Base-by-base conservation (phyloP, 2,888 invertebrate species). In the Rotaria socialis region DNA sequence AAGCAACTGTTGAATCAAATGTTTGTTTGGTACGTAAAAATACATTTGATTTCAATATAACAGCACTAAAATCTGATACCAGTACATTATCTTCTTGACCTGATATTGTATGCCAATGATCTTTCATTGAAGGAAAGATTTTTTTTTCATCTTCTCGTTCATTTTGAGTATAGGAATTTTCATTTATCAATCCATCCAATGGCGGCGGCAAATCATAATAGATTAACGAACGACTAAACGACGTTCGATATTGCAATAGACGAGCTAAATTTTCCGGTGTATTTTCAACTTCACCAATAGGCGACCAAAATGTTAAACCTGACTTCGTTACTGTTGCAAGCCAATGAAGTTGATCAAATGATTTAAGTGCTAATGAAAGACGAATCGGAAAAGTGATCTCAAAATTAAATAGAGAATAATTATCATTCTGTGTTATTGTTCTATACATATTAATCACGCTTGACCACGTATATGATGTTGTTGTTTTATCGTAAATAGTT, bases 371-470 rank as follows among this genome's bases (percentile, higher is more conserved):
- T 84, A 89, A 88, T 11, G 90, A 89, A 14, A 89, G 88, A 27
- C 90, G 86, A 6, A 89, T 89, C 80, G 89, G 88, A 86, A 89
- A 90, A 0, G 89, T 89, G 11, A 90, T 86, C 10, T 89, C 89
- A 75, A 43, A 47, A 55, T 56, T 85, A 47, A 80, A 80, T 47
- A 80, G 5, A 11, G 80, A 80, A 80, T 80, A 80, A 41, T 58
- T 60, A 47, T 56, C 56, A 85, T 89, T 89, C 43, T 89, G 88
- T 60, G 88, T 88, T 50, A 89, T 85, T n/a, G 90, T 85, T 22
- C 90, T 88, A 86, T 89, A 89, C 90, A 90, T 90, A 84, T 89
- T 89, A 67, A 90, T 88, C 14, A 90, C 90, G 89, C 89, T 89
- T 35, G 89, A 87, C 90, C 90, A 90, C 11, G 89, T 89, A 55